phyloP scores from a whole-genome alignment of 2,888 invertebrate species.

The Acleris cristana region DNA sequence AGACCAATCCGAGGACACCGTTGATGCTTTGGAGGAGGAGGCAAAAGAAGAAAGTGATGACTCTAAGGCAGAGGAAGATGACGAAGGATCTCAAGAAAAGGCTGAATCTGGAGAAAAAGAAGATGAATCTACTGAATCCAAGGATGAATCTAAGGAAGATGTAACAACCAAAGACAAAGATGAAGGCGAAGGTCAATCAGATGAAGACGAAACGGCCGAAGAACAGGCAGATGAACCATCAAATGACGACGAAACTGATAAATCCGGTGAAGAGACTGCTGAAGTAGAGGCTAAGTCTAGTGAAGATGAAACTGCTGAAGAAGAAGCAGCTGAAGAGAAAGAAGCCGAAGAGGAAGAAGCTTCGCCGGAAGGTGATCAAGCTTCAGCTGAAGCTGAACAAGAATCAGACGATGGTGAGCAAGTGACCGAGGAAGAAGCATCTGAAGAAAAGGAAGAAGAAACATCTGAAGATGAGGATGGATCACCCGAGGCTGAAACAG shows the following conservation, averaged over 20 bases:
- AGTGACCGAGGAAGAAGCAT: constrained; percentile 51
- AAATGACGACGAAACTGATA: constrained; percentile 45
- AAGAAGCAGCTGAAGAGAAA: constrained; percentile 41
- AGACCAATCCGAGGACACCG: constrained; percentile 54
- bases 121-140: constrained; percentile 49
- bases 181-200: constrained; percentile 56
- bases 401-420: constrained; percentile 49
- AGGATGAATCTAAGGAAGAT: constrained; percentile 56
- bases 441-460: constrained; percentile 43
- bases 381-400: constrained; percentile 38
- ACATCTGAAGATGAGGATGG: constrained; percentile 56
- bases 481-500: constrained; percentile 48
- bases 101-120: constrained; percentile 65
- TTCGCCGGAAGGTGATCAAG: constrained; percentile 38
- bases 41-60: constrained; percentile 42
- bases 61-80: constrained; percentile 62
- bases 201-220: constrained; percentile 49
- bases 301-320: constrained; percentile 51
- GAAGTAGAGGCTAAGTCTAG: constrained; percentile 50
- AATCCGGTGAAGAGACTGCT: constrained; percentile 37
- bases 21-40: constrained; percentile 50
- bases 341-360: constrained; percentile 42
- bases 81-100: constrained; percentile 75
- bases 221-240: constrained; percentile 49
- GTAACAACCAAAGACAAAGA: constrained; percentile 55